Evolutionary conservation across 2,113 vertebrate genomes (phyloP), one percentile per base, ranked within the genome.

Genomic region (Catharus bicknelli): DNA sequence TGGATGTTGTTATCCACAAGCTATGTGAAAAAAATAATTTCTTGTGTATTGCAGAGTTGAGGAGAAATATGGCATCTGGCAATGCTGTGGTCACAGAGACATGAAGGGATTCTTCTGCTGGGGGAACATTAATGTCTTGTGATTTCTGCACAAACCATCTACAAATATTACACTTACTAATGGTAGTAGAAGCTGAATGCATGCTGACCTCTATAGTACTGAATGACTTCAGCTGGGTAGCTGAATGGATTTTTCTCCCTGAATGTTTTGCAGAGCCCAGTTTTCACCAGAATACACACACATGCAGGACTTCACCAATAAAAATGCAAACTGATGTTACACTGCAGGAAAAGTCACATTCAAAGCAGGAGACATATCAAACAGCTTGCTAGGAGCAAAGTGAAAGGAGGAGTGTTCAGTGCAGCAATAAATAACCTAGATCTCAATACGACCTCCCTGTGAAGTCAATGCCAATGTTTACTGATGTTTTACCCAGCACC

Each of bases 401-500:
- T 40, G 18, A 86, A 79, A 81, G 19, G 22, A 80, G 19, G 22
- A n/a, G 21, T 67, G 42, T 84, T 88, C 90, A 88, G 83, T n/a
- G 26, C 0, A 2, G 30, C 54, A 84, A 68, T 92, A 95, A 93
- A 94, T 86, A 86, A 86, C 50, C 7, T 34, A 42, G 57, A 90
- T 94, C 58, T 90, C 66, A 75, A 57, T 54, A 76, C 1, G 5
- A 88, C 32, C 66, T 84, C 30, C 70, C 64, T 75, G n/a, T 54
- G 38, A 29, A 85, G 73, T 95, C 80, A 93, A 81, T 94, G 94
- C 36, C 83, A 84, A 86, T 76, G 69, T 79, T 92, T 92, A 82
- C 66, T 75, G 53, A 54, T 89, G 61, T 86, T 89, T 93, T 82
- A 84, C 50, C 45, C 34, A 58, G 22, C 19, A 81, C 30, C 15